Base-by-base conservation (phyloP, 1,140 invertebrate species). In the Arion vulgaris region DNA sequence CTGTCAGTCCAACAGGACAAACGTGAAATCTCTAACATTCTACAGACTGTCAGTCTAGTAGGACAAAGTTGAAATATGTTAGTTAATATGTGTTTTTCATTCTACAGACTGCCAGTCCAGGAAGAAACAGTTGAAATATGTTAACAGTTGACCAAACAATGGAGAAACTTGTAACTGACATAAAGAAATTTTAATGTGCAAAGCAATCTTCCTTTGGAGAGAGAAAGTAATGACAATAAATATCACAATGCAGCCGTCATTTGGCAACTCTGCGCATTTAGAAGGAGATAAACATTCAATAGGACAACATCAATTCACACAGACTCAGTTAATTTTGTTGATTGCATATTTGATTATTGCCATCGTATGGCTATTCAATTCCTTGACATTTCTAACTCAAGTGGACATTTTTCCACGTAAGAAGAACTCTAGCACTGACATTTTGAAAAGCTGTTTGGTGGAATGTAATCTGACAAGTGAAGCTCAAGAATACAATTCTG, bases 301-400 rank as follows among this genome's bases (percentile, higher is more conserved):
- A 17, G 84, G 86, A 0, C 87, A 87, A n/a, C 28, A 77, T 57
- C 76, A 85, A 39, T 62, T 85, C 53, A 88, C 87, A 49, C 73
- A 82, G n/a, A 79, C 72, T n/a, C 87, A 88, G 81, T 34, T 87
- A 0, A 85, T 84, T 0, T 78, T 87, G 26, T 80, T 85, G 19
- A 1, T 86, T 1, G 75, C 83, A 23, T 87, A 84, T 73, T 26
- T 71, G 0, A 23, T 78, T 0, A 57, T 66, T 15, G 7, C 66
- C 0, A 23, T 82, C 4, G 0, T 83, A 23, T 86, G 83, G 81
- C 11, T 85, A 36, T 38, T 82, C 0, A 76, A 83, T 19, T 72
- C 51, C 9, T 23, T 41, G 19, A 19, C 36, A 23, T 78, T 11
- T 38, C 13, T 41, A 7, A 2, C 5, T 1, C 28, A 1, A 2